These are phyloP conservation scores for Pandemis cinnamomeana DNA, from an alignment of 2,888 invertebrate genomes.

Conservation along the genomic window DNA sequence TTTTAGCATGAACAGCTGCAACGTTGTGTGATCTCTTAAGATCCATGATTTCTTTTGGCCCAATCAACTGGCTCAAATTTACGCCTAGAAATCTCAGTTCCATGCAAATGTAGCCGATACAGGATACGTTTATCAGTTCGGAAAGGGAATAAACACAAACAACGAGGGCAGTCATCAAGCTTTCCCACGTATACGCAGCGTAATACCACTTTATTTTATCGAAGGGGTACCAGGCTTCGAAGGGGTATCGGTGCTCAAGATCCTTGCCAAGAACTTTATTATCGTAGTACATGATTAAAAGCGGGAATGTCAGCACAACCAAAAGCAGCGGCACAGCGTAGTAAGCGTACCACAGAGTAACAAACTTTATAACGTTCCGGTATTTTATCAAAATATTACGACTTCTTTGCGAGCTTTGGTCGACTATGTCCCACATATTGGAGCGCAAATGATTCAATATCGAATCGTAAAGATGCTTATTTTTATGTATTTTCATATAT, in stretches of 20 bases:
- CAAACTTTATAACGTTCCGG: slow-evolving; percentile 51
- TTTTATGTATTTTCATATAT: slow-evolving; percentile 59
- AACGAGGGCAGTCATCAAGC: slow-evolving; percentile 66
- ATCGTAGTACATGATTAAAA: slow-evolving; percentile 67
- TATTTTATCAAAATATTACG: slow-evolving; percentile 56
- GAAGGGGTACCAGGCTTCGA: slow-evolving; percentile 77
- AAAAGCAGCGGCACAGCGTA: slow-evolving; percentile 58
- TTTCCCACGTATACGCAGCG: slow-evolving; percentile 69
- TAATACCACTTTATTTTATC: slow-evolving; percentile 70
- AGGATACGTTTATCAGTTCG: slow-evolving; percentile 64
- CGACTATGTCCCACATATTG: slow-evolving; percentile 61
- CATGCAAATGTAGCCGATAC: slow-evolving; percentile 67
- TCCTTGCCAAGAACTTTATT: slow-evolving; percentile 55
- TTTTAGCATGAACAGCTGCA: slow-evolving; percentile 50
- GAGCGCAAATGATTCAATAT: slow-evolving; percentile 62
- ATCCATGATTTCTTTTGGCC: slow-evolving; percentile 52
- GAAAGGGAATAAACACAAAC: slow-evolving; percentile 61
- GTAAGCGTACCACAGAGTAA: slow-evolving; percentile 61
- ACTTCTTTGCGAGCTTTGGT: slow-evolving; percentile 52
- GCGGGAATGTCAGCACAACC: slow-evolving; percentile 65
- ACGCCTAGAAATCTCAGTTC: slow-evolving; percentile 67
- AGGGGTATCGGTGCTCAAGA: slow-evolving; percentile 63
- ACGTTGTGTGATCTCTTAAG: slow-evolving; percentile 47
- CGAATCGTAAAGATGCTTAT: slow-evolving; percentile 57
- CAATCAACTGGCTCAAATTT: slow-evolving; percentile 58